phyloP scores from a whole-genome alignment of 2,113 vertebrate species.

The Hemichromis elongatus region DNA sequence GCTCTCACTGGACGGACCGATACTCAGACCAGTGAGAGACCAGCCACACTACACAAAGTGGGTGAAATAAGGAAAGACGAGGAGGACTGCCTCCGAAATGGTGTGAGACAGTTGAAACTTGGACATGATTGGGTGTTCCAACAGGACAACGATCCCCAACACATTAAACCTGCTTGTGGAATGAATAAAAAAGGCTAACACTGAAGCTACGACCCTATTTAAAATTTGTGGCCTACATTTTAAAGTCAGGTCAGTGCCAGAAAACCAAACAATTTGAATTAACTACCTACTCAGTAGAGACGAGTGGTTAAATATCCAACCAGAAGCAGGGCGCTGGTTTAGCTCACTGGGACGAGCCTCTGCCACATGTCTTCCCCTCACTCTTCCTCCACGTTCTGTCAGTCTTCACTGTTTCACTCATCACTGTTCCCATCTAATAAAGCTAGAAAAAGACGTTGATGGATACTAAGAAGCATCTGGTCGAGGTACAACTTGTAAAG shows the following conservation, averaged over 20 bases:
- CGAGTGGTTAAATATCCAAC: neutral
- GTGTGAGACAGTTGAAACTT: neutral
- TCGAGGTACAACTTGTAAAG: neutral
- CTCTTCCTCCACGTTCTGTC: neutral
- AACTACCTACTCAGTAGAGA: neutral
- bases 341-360: neutral
- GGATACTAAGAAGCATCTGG: neutral
- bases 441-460: neutral
- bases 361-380: neutral
- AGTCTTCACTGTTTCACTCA: rapidly evolving
- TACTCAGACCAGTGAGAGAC: neutral
- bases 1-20: neutral
- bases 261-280: neutral
- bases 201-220: neutral
- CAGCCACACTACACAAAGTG: neutral
- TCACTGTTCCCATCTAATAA: neutral
- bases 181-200: neutral
- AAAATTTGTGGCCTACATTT: neutral
- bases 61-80: no score
- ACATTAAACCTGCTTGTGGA: neutral
- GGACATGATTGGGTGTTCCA: rapidly evolving
- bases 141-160: no score
- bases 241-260: neutral
- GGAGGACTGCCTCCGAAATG: rapidly evolving
- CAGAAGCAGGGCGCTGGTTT: neutral